phyloP scores from a whole-genome alignment of 1,140 invertebrate genomes.

The Ostrea edulis region DNA sequence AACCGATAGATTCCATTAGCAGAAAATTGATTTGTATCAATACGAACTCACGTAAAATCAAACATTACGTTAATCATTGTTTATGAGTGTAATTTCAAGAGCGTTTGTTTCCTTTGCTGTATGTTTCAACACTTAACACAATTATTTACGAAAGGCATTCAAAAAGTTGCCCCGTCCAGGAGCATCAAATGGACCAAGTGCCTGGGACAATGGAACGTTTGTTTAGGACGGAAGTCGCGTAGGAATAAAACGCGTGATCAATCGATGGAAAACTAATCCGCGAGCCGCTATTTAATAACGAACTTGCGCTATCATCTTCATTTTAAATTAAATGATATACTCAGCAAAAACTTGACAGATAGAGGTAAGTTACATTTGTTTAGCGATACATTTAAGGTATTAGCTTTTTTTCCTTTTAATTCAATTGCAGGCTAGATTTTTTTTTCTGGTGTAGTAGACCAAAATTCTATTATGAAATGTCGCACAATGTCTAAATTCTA shows the following conservation, averaged over 20 bases:
- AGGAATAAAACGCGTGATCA: slow-evolving; percentile 32
- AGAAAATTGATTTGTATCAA: not conserved
- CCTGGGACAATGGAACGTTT: not conserved
- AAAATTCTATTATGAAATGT: no score
- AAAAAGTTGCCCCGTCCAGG: not conserved
- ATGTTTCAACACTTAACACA: slow-evolving; percentile 8
- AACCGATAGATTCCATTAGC: slow-evolving; percentile 31
- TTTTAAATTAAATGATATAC: slow-evolving; percentile 14
- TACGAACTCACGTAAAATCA: slow-evolving; percentile 4
- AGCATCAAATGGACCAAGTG: slow-evolving; percentile 5
- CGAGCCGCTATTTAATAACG: slow-evolving; percentile 26
- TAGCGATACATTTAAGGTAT: not conserved
- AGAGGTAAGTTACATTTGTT: not conserved
- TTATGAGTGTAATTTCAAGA: slow-evolving; percentile 27
- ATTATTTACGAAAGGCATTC: not conserved
- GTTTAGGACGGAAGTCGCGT: slow-evolving; percentile 12
- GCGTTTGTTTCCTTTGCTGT: slow-evolving; percentile 11
- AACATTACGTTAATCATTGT: slow-evolving; percentile 25
- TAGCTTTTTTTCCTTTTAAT: not conserved
- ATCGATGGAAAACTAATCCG: slow-evolving; percentile 25
- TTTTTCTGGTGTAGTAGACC: not conserved
- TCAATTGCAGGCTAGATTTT: not conserved
- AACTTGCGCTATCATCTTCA: slow-evolving; percentile 9
- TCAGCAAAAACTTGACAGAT: not conserved
- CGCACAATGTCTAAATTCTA: no score